Evolutionary conservation across 2,888 invertebrate genomes (phyloP), one percentile per base, ranked within the genome.

Genomic region (Entomobrya proxima): DNA sequence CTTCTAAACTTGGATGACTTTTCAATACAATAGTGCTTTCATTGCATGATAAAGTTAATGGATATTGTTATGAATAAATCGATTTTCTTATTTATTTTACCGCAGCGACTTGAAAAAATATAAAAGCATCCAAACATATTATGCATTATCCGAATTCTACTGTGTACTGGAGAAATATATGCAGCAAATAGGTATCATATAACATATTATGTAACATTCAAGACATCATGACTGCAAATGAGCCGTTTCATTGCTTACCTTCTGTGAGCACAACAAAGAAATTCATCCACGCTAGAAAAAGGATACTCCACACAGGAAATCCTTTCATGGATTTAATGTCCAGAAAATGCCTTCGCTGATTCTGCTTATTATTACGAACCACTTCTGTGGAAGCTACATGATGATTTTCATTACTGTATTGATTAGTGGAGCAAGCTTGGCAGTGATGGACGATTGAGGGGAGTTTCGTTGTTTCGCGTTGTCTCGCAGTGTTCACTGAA

Each of bases 211-310:
- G n/a, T 24, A 6, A 3, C 61, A 55, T 18, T 7, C 11, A 9
- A 55, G n/a, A 55, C n/a, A 15, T 7, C 15, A 11, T 64, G 64
- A n/a, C 9, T 35, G 24, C 6, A 47, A 72, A 11, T 24, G 5
- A 52, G 13, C 44, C 44, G 44, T n/a, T n/a, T 15, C 18, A 35
- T 6, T 27, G 67, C 79, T 7, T 47, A 85, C 85, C 85, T 80
- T 85, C 67, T 30, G 80, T 52, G 44, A 75, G 30, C 24, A 61
- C 67, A 40, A 35, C 55, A 40, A 64, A 67, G 27, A 79, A 64
- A 85, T 79, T 75, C n/a, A 79, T 75, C 79, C 79, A 85, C 37
- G 79, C 32, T 37, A 85, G 18, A 35, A 80, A 3, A 13, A 85
- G 67, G 37, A 67, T 30, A 67, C 75, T 80, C 80, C 75, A 75